Conservation (phyloP, 2,797 vertebrate genomes). For the Pangasius djambal region DNA sequence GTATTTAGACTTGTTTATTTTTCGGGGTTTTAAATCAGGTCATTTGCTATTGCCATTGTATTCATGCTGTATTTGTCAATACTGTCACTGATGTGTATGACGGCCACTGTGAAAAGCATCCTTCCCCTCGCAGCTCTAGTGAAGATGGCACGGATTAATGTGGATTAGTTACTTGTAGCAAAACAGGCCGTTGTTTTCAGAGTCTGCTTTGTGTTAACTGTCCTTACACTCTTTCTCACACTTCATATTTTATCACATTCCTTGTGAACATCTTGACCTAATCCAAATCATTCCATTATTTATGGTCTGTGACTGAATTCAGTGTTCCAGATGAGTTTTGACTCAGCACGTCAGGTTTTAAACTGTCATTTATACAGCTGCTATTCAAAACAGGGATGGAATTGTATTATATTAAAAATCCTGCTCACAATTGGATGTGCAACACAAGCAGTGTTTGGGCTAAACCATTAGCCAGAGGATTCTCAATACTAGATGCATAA, state of each 20-base stretch:
- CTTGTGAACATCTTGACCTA: conserved; percentile 65
- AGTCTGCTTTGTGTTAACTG: conserved; percentile 65
- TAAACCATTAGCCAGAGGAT: conserved; percentile 1
- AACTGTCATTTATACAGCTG: conserved; percentile 45
- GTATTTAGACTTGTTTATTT: conserved; percentile 32
- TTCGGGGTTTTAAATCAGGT: conserved; percentile 20
- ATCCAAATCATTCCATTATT: conserved; percentile 62
- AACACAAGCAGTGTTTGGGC: background rate
- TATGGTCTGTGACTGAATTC: conserved; percentile 59
- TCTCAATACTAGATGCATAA: background rate
- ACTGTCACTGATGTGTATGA: background rate
- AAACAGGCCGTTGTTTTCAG: conserved; percentile 42
- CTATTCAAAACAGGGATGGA: conserved; percentile 45
- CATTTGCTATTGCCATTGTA: background rate
- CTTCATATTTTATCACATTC: conserved; percentile 67
- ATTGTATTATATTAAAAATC: conserved; percentile 4
- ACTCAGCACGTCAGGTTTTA: conserved; percentile 53
- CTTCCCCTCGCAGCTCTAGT: background rate
- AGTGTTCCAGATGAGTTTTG: conserved; percentile 57
- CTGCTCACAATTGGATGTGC: background rate
- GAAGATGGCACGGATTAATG: conserved; percentile 35
- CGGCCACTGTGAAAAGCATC: conserved; percentile 4
- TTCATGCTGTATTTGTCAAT: conserved; percentile 10
- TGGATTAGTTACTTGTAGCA: conserved; percentile 56
- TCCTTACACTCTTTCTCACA: conserved; percentile 60